Conservation (phyloP, 2,113 vertebrate species). For the Gopherus evgoodei region DNA sequence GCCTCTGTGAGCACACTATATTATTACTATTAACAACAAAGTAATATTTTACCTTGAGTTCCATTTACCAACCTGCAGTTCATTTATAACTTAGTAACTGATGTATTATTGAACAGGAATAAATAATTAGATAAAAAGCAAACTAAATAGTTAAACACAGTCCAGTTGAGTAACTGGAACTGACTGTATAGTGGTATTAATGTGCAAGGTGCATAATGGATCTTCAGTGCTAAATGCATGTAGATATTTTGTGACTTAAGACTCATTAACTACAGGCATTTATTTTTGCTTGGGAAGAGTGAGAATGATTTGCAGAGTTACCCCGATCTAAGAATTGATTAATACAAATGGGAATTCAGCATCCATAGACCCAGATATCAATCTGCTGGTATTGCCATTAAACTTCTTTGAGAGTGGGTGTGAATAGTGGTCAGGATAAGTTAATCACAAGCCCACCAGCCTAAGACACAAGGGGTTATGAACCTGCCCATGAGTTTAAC, state of each 20-base stretch:
- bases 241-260: slow-evolving; percentile 33
- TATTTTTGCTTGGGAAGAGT: background rate
- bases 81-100: fast-evolving
- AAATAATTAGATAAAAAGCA: slow-evolving; percentile 22
- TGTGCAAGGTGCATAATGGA: background rate
- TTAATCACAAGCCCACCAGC: too few species aligned
- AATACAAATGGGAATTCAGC: slow-evolving; percentile 3
- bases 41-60: background rate
- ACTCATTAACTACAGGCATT: background rate
- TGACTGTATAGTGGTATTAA: background rate
- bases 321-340: background rate
- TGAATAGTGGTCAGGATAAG: too few species aligned
- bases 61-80: background rate
- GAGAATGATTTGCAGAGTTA: background rate
- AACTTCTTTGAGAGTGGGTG: background rate
- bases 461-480: too few species aligned
- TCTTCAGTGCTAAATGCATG: slow-evolving; percentile 44
- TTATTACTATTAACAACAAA: background rate
- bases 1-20: background rate
- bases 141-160: background rate
- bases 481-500: too few species aligned
- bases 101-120: background rate
- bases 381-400: slow-evolving; percentile 12
- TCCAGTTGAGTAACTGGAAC: background rate
- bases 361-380: slow-evolving; percentile 23